Conservation (phyloP, 1,140 invertebrate species). For the Pseudomyrmex flavicornis region DNA sequence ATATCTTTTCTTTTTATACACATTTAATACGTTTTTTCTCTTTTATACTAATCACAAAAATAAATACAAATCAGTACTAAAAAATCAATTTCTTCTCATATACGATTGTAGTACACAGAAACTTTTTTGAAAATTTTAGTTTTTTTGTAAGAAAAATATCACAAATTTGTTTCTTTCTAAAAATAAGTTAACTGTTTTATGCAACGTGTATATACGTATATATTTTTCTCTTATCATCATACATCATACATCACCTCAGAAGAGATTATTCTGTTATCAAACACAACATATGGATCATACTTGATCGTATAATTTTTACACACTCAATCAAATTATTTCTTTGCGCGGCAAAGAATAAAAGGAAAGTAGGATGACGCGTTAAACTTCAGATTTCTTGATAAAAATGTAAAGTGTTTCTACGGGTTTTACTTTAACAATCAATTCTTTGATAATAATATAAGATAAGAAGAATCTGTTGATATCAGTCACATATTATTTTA, state of each 20-base stretch:
- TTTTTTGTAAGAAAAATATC: too few species aligned
- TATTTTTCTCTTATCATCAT: too few species aligned
- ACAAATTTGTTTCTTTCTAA: too few species aligned
- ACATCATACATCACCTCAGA: too few species aligned
- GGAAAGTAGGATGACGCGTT: background rate
- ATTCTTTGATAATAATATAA: background rate
- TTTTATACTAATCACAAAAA: too few species aligned
- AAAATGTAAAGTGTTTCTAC: background rate
- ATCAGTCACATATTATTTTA: background rate
- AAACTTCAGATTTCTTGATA: background rate
- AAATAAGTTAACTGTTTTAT: too few species aligned
- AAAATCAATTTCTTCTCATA: too few species aligned
- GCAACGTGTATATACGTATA: too few species aligned
- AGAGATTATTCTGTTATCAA: slow-evolving; percentile 10
- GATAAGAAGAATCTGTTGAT: background rate
- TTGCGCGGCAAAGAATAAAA: slow-evolving; percentile 14
- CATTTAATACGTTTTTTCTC: too few species aligned
- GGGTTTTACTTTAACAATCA: background rate
- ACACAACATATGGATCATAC: background rate
- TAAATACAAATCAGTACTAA: too few species aligned
- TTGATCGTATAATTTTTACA: slow-evolving; percentile 10
- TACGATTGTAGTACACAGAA: background rate
- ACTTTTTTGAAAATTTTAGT: too few species aligned
- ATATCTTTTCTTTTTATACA: too few species aligned
- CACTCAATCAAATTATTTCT: background rate